Base-by-base conservation (phyloP, 2,113 vertebrate genomes). In the Heliornis fulica region DNA sequence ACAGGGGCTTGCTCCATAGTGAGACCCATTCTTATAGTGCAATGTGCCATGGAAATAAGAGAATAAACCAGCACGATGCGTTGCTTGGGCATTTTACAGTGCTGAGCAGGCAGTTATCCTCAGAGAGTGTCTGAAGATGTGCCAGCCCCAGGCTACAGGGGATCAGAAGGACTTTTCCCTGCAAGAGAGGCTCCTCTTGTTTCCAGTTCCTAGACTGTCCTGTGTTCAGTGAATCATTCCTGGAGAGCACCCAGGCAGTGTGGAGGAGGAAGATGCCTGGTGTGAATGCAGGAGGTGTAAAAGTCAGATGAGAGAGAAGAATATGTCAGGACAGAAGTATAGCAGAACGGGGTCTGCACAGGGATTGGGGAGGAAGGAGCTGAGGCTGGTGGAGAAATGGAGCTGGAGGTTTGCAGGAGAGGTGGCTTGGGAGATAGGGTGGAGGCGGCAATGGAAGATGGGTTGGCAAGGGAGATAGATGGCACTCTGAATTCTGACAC, bases 401-500 rank as follows among this genome's bases (percentile, higher is more conserved):
- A 92, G 83, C 87, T 54, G 80, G 60, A 60, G 80, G 15, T 84
- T 90, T 87, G 69, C 46, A 31, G 83, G 65, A 83, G 89, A 57
- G 61, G 63, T 92, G 88, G 13, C 61, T 71, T 63, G 69, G 51
- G 65, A 84, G 69, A 43, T 79, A 45, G 46, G 65, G 46, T 84
- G 45, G 83, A 92, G 89, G 80, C 83, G 89, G 83, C 59, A 51
- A 36, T 43, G 10, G 5, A 48, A 29, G 87, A 45, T 79, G 43
- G 61, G 59, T 89, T 95, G 92, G 86, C 91, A 87, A 75, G 80
- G 82, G 68, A 92, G 86, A 76, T 94, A 92, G 86, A 76, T 94
- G 86, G 93, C 94, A 94, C 60, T 65, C 86, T 95, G 91, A 90
- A 81, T 96, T 84, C 91, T 96, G 95, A 93, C 81, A 87, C 93